Evolutionary conservation across 2,888 invertebrate genomes (phyloP).

Genomic region (Tupiocoris notatus): DNA sequence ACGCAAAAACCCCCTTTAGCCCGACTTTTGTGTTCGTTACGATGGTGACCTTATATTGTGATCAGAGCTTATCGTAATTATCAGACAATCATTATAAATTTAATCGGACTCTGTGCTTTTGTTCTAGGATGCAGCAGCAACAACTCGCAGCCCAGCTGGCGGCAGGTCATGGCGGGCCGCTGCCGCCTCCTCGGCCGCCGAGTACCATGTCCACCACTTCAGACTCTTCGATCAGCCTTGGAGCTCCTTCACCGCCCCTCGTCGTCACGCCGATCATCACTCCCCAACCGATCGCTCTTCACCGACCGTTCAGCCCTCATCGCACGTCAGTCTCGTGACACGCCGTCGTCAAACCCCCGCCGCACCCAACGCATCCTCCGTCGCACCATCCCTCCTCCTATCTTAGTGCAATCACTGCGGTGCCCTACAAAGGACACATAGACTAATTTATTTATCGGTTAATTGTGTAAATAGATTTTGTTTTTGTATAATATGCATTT

Average conservation of each 20-base stretch:
- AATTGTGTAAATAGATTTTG: slow-evolving; percentile 23
- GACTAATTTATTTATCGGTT: slow-evolving; percentile 39
- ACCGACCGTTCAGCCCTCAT: slow-evolving; percentile 40
- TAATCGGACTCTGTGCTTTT: no score
- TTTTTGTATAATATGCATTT: background rate
- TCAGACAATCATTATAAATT: no score
- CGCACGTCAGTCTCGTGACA: slow-evolving; percentile 43
- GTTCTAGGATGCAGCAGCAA: slow-evolving; percentile 53
- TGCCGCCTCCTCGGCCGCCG: slow-evolving; percentile 50
- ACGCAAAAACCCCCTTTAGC: no score
- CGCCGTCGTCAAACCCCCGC: background rate
- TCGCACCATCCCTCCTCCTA: background rate
- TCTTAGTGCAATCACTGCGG: slow-evolving; percentile 42
- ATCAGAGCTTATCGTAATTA: no score
- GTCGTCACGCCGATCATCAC: slow-evolving; percentile 42
- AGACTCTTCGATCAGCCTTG: slow-evolving; percentile 51
- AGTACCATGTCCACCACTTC: slow-evolving; percentile 50
- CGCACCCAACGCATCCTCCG: background rate
- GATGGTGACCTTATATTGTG: no score
- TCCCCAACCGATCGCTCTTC: slow-evolving; percentile 41
- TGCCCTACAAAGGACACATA: slow-evolving; percentile 44
- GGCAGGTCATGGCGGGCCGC: slow-evolving; percentile 49
- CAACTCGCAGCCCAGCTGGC: slow-evolving; percentile 52
- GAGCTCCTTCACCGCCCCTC: slow-evolving; percentile 51
- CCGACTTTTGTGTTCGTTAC: no score